Evolutionary conservation across 1,140 invertebrate genomes (phyloP), one percentile per base, ranked within the genome.

Genomic region (Tetramorium simillimum): DNA sequence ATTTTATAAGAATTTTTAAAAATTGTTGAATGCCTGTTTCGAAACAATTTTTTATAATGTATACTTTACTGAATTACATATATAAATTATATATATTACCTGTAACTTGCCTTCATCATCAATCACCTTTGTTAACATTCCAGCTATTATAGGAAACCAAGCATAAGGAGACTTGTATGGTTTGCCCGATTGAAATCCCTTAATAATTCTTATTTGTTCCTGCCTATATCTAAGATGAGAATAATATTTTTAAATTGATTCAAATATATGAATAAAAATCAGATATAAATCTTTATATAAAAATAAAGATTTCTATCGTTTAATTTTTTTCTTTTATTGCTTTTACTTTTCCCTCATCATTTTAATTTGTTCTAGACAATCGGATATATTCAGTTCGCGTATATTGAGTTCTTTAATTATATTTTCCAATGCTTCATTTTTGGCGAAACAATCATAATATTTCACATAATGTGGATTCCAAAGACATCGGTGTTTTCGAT

Each of bases 401-500:
- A 88, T 43, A n/a, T 89, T 88, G 1, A 93, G 85, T 16, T 85
- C 75, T 6, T 91, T 86, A 9, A 93, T 78, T 28, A 94, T 92
- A 16, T 43, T 81, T 28, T 88, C 89, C 0, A 94, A 73, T 12
- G 91, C 91, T 69, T 89, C 77, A 46, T 87, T 67, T 76, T 92
- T 93, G n/a, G 86, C 89, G 5, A 2, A 76, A 37, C 86, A 91
- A 72, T 93, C 88, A 7, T 82, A 60, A 62, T 93, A 94, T 56
- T 90, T 40, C 51, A 67, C 76, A 69, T 92, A 53, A 65, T 86
- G 85, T 5, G 91, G 91, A 77, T 94, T 94, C 93, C 94, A 94
- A 14, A 94, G 90, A 37, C 93, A 94, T 4, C 90, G 88, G 49
- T 94, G 46, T 49, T 93, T 91, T 85, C 89, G 89, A 40, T 93